These are phyloP conservation scores for Lynx canadensis DNA, from an alignment of 2,113 vertebrate species.

Conservation along the genomic window DNA sequence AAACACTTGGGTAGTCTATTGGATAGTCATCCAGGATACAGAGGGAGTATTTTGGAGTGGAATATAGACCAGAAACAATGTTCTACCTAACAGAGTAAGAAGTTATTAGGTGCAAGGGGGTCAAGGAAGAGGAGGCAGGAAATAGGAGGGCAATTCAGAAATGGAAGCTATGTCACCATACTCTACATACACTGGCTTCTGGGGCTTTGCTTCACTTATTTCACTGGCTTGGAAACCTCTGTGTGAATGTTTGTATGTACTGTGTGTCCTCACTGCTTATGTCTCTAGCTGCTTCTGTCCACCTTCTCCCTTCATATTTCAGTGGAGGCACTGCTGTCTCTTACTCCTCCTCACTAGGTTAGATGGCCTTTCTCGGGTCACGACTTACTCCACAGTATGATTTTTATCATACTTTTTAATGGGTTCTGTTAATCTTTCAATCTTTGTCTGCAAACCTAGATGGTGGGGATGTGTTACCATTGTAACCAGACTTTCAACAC, in stretches of 20 bases:
- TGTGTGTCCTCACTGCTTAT: rapidly evolving
- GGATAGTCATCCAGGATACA: neutral
- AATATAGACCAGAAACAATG: neutral
- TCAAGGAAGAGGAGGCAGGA: neutral
- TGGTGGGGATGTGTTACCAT: neutral
- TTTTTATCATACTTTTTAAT: neutral
- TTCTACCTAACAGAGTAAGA: neutral
- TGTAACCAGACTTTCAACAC: neutral
- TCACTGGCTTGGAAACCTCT: neutral
- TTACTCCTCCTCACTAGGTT: neutral
- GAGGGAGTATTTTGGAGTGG: neutral
- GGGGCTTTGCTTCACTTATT: neutral
- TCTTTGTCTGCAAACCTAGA: neutral
- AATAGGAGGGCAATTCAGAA: neutral
- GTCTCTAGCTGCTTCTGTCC: neutral
- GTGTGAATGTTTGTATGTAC: neutral
- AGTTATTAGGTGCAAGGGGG: neutral
- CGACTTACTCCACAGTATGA: neutral
- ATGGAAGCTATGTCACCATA: neutral
- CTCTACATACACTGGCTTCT: neutral
- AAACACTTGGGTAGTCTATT: neutral
- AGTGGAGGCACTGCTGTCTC: neutral
- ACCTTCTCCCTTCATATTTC: neutral
- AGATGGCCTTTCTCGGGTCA: neutral
- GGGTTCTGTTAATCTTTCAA: neutral